Evolutionary conservation across 2,888 invertebrate genomes (phyloP), one percentile per base, ranked within the genome.

Genomic region (Nymphalis c-album): DNA sequence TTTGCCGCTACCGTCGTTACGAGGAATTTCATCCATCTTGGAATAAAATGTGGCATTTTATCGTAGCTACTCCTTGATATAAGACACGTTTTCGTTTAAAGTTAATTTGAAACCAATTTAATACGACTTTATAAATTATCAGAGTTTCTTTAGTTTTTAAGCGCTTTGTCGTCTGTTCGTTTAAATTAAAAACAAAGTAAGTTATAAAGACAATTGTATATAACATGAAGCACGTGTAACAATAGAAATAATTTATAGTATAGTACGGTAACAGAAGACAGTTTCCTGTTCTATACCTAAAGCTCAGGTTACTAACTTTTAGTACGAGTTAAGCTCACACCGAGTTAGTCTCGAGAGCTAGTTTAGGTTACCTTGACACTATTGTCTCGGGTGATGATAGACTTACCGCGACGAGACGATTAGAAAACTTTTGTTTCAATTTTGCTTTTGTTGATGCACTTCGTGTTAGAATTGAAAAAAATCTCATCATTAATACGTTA

Each of bases 21-120:
- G 47, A 64, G 69, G 64, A 69, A 67, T 71, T 69, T 60, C 64
- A 65, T 71, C 63, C 50, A 64, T 65, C 63, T 63, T 48, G 40
- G 18, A 40, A 57, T 40, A 57, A 35, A 57, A 57, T 57, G 40
- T 57, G 17, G 35, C 8, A 40, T 35, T 40, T 40, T 57, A 57
- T 57, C 35, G n/a, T 18, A 10, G 40, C n/a, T 40, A 13, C 57
- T 40, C 17, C 40, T 40, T 35, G 18, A 55, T 55, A 26, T 53
- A 22, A 13, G 18, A 8, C 17, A 57, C n/a, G 4, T 40, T 13
- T 57, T 40, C 7, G 16, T 40, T 20, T 40, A 10, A 57, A 40
- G 13, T 40, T 57, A 35, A 35, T 7, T n/a, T 47, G 7, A 18
- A 48, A 18, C 4, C 18, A 7, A 50, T 50, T 20, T 50, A 50